Conservation (phyloP, 2,113 vertebrate species). For the Eulemur macaco region DNA sequence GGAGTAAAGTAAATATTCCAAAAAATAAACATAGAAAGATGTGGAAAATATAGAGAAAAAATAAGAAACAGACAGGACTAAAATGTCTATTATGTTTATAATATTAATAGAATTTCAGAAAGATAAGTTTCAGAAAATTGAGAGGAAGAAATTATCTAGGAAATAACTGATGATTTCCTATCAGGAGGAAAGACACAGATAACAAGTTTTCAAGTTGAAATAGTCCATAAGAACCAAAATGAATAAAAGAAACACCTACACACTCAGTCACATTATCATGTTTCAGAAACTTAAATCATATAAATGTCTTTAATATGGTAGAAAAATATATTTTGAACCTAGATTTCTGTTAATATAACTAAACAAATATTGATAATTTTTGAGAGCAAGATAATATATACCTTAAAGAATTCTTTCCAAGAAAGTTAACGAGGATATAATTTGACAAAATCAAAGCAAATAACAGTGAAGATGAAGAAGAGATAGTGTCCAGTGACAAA, state of each 20-base stretch:
- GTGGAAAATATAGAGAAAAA: background rate
- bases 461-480: background rate
- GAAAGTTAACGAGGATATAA: background rate
- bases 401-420: background rate
- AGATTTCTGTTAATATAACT: background rate
- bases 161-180: background rate
- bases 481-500: background rate
- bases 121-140: background rate
- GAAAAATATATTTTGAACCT: background rate
- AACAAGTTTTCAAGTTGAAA: background rate
- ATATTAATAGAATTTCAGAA: background rate
- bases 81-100: background rate
- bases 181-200: background rate
- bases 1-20: background rate
- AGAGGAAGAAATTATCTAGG: background rate
- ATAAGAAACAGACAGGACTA: background rate
- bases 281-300: background rate
- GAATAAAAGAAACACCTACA: background rate
- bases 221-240: background rate
- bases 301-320: background rate
- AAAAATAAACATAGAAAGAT: background rate
- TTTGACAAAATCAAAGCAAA: background rate
- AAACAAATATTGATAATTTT: background rate
- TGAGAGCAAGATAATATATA: background rate
- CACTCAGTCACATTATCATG: background rate